Evolutionary conservation across 2,888 invertebrate genomes (phyloP), one percentile per base, ranked within the genome.

Genomic region (Platynereis dumerilii): DNA sequence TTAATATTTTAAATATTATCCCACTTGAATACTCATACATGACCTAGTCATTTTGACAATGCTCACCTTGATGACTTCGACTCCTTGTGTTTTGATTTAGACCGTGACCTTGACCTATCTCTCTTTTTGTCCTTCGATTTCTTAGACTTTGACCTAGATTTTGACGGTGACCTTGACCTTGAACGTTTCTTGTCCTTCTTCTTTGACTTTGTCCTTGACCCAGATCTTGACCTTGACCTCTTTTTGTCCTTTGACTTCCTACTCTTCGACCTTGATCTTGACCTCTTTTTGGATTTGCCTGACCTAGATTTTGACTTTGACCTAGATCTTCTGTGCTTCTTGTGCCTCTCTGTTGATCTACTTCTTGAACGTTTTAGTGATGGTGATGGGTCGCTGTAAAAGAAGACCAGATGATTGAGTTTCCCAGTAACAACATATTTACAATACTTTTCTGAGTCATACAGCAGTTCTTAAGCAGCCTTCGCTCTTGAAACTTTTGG

Each of bases 261-360:
- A 28, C 20, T 58, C 24, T 29, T 34, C 15, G 58, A 39, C 34
- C 42, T 29, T 17, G 58, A 39, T 2, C 39, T 20, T 20, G 39
- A 39, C 42, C 42, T 58, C n/a, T 39, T 58, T 26, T 39, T 58
- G n/a, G 39, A 58, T 3, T 58, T 39, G 1, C 58, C 34, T n/a
- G 58, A 58, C 29, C 58, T 58, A 24, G 2, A 39, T 39, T 58
- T 58, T 34, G 58, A 58, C 34, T 58, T 22, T 39, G 58, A 58
- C 42, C 48, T 48, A 12, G 48, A 48, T n/a, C 48, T 48, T 48
- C 20, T 20, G 22, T 22, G 48, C 20, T 48, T 48, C 17, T n/a
- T 48, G 7, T 5, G 48, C 17, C 22, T 48, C 7, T 3, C 7
- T 12, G 48, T 7, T 5, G 48, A 22, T 48, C 22, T 48, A 20